These are phyloP conservation scores for Odontomachus brunneus DNA, from an alignment of 1,140 invertebrate genomes.

Conservation along the genomic window DNA sequence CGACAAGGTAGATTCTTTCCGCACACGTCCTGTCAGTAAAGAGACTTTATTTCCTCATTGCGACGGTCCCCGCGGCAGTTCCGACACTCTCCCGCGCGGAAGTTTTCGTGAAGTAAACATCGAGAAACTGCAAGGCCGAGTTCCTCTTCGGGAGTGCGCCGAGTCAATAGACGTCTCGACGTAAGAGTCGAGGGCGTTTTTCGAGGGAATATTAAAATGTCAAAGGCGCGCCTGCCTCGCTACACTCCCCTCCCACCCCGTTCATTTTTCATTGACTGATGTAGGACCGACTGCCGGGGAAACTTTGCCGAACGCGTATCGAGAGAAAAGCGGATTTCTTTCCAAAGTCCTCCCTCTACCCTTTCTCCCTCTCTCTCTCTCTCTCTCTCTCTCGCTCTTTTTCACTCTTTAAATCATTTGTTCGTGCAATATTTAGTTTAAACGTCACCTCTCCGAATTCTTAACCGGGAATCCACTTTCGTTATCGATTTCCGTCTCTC, in stretches of 20 bases:
- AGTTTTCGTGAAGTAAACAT: slow-evolving; percentile 38
- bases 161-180: slow-evolving; percentile 55
- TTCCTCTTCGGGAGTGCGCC: neutral
- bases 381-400: neutral
- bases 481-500: neutral
- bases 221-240: neutral
- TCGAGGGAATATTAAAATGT: slow-evolving; percentile 50
- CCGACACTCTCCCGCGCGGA: slow-evolving; percentile 7
- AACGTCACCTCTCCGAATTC: neutral
- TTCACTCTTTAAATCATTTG: neutral
- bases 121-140: slow-evolving; percentile 14
- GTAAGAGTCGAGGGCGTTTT: slow-evolving; percentile 22
- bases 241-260: neutral
- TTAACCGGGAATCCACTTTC: neutral
- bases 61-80: slow-evolving; percentile 14
- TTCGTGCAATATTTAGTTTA: slow-evolving; percentile 3
- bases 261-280: slow-evolving; percentile 6
- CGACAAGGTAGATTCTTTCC: slow-evolving; percentile 1
- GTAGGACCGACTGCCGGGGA: neutral
- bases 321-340: slow-evolving; percentile 10
- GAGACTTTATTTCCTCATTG: slow-evolving; percentile 42
- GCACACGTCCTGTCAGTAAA: neutral
- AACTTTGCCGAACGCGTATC: slow-evolving; percentile 7
- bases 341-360: neutral
- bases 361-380: neutral